Percentiles rank a stretch among this genome's conserved stretches.
phyloP scores from a whole-genome alignment of 2,888 invertebrate species.

The Pristionchus maxplancki region DNA sequence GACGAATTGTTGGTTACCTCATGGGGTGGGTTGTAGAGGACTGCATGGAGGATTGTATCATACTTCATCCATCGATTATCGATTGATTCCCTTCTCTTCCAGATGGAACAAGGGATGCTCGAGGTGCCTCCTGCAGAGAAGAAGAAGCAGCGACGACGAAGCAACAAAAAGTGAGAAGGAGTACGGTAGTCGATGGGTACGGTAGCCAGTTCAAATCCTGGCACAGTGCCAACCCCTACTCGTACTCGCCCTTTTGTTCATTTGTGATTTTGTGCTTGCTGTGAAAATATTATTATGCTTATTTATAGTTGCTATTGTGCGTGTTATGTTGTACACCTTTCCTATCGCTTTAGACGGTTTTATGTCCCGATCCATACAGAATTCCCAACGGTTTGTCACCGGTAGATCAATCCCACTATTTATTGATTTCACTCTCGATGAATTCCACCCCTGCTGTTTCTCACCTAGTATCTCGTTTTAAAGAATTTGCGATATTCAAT shows the following conservation, averaged over 20 bases:
- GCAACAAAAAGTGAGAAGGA: slow-evolving; percentile 49
- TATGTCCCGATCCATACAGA: neutral
- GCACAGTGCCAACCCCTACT: neutral
- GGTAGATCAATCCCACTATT: slow-evolving; percentile 1
- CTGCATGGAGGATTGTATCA: too few species aligned
- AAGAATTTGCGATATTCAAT: neutral
- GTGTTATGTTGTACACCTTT: slow-evolving; percentile 23
- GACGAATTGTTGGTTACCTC: too few species aligned
- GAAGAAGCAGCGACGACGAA: slow-evolving; percentile 50
- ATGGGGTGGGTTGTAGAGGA: too few species aligned
- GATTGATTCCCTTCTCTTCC: neutral
- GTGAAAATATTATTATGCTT: neutral
- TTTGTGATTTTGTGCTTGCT: neutral
- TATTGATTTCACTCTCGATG: neutral
- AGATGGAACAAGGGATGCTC: slow-evolving; percentile 39
- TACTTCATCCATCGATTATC: too few species aligned
- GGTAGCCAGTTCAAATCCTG: neutral
- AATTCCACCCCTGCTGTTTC: slow-evolving; percentile 24
- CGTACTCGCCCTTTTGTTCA: neutral
- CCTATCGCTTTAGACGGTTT: slow-evolving; percentile 40
- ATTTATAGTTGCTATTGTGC: neutral
- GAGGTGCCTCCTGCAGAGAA: slow-evolving; percentile 47
- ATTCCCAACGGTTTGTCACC: neutral
- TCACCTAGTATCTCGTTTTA: neutral
- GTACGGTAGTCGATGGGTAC: neutral